Evolutionary conservation across 2,888 invertebrate species (phyloP).

Genomic region (Ectemnius lituratus): DNA sequence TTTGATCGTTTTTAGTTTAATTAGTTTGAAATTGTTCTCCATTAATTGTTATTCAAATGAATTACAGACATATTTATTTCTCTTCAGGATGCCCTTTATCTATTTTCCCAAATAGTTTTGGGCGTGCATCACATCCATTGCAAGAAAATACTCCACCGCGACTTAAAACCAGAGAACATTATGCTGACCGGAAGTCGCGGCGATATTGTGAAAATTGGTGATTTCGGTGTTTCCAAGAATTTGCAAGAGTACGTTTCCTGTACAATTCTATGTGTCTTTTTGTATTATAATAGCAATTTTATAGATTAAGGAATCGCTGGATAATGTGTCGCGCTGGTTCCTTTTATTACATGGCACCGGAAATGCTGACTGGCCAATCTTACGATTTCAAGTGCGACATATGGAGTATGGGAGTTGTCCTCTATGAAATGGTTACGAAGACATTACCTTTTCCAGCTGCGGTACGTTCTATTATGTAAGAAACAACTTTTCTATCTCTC

Average conservation of each 20-base stretch:
- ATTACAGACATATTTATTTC: background rate
- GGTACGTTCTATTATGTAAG: constrained; percentile 45
- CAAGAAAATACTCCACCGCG: constrained; percentile 88
- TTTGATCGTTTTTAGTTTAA: too few species aligned
- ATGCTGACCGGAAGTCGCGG: constrained; percentile 85
- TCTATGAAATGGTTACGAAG: constrained; percentile 84
- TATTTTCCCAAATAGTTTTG: constrained; percentile 80
- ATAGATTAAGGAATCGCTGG: constrained; percentile 23
- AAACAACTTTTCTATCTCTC: background rate
- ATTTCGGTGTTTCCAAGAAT: constrained; percentile 91
- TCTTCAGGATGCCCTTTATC: constrained; percentile 67
- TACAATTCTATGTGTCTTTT: background rate
- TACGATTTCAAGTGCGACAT: constrained; percentile 91
- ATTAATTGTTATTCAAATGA: background rate
- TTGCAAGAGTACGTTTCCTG: constrained; percentile 60
- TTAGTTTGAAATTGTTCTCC: too few species aligned
- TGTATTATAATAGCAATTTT: background rate
- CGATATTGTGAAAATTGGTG: constrained; percentile 88
- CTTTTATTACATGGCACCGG: constrained; percentile 89
- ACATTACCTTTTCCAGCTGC: constrained; percentile 67
- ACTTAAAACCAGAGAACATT: constrained; percentile 92
- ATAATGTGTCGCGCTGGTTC: constrained; percentile 65
- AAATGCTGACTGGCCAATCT: constrained; percentile 87
- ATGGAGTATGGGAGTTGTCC: constrained; percentile 91
- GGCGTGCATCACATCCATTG: constrained; percentile 90